These are phyloP conservation scores for Turritopsis dohrnii DNA, from an alignment of 30 jellyfish, hydroid and myxozoan genomes.

Conservation along the genomic window DNA sequence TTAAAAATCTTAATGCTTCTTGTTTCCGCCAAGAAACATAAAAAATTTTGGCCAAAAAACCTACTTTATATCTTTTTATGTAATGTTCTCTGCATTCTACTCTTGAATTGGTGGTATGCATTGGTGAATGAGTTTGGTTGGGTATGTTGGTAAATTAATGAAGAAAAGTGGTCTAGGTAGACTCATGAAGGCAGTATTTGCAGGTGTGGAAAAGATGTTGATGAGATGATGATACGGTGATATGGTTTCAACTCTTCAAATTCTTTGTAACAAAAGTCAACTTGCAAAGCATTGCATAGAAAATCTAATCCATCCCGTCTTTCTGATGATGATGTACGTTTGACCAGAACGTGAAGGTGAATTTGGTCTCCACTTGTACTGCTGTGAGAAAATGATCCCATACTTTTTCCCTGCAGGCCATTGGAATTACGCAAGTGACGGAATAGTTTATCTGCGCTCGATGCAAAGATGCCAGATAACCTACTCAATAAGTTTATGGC, in stretches of 20 bases:
- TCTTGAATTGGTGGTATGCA: constrained; percentile 45
- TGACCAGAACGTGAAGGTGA: constrained; percentile 28
- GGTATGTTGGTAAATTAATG: constrained; percentile 29
- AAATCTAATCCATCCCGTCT: constrained; percentile 21
- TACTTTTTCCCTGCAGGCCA: constrained; percentile 33
- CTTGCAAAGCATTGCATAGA: constrained; percentile 23
- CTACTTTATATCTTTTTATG: too few relatives aligned
- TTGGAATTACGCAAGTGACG: constrained; percentile 27
- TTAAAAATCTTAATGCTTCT: too few relatives aligned
- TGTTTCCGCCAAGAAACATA: too few relatives aligned
- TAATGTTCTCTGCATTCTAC: too few relatives aligned
- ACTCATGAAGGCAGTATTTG: constrained; percentile 6
- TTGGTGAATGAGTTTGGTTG: constrained; percentile 40
- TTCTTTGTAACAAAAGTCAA: neutral
- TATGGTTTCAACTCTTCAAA: neutral
- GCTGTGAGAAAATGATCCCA: constrained; percentile 21
- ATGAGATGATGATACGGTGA: constrained; percentile 21
- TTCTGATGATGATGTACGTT: constrained; percentile 25
- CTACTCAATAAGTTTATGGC: constrained; percentile 4
- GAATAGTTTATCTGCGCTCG: constrained; percentile 3
- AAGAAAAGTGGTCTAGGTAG: constrained; percentile 9
- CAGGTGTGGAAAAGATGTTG: constrained; percentile 35
- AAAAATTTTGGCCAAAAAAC: too few relatives aligned
- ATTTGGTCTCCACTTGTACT: constrained; percentile 22
- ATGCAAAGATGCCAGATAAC: constrained; percentile 11